These are phyloP conservation scores for Sebastes vulpes DNA, from an alignment of 2,797 vertebrate genomes.

Conservation along the genomic window DNA sequence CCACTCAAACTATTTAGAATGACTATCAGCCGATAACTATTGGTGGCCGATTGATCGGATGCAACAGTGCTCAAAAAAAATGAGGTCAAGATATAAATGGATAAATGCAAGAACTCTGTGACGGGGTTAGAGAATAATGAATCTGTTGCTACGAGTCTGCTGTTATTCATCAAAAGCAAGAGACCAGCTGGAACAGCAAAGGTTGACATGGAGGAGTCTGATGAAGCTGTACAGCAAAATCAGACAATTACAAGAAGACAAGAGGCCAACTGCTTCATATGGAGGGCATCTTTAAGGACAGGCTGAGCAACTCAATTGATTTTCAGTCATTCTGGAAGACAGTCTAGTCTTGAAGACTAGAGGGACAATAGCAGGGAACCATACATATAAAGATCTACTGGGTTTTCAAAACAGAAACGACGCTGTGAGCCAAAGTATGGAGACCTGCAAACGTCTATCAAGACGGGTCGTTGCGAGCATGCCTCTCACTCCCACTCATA, in stretches of 20 bases:
- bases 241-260: background rate
- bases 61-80: background rate
- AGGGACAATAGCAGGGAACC: background rate
- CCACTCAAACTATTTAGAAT: background rate
- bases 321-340: slow-evolving; percentile 15
- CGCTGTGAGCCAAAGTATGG: background rate
- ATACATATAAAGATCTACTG: background rate
- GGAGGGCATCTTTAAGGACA: background rate
- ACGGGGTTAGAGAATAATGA: background rate
- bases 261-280: background rate
- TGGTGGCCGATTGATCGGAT: background rate
- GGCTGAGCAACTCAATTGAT: slow-evolving; percentile 13
- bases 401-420: background rate
- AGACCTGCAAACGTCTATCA: background rate
- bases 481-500: background rate
- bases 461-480: background rate
- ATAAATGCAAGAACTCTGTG: slow-evolving; percentile 10
- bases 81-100: slow-evolving; percentile 25
- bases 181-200: slow-evolving; percentile 8
- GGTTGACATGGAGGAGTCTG: background rate
- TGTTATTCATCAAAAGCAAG: slow-evolving; percentile 8
- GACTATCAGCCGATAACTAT: background rate
- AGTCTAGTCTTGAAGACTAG: background rate
- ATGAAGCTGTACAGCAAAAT: slow-evolving; percentile 7
- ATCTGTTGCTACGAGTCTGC: background rate